These are phyloP conservation scores for Menura novaehollandiae DNA, from an alignment of 2,113 vertebrate genomes.

Conservation along the genomic window DNA sequence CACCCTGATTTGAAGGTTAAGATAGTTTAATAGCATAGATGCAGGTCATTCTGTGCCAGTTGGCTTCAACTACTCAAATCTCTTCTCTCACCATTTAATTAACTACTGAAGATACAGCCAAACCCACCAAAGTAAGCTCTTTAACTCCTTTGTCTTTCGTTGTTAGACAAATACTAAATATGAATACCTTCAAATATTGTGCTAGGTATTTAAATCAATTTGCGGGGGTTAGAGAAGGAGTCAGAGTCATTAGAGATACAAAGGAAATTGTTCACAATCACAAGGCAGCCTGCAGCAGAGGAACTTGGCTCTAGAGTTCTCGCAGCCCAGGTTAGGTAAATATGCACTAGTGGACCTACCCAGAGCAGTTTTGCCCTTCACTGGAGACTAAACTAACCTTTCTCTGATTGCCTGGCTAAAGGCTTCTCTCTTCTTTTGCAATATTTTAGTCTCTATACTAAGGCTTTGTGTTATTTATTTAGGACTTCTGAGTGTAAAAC, in stretches of 20 bases:
- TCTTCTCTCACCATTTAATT: conserved; percentile 18
- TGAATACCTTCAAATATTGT: neutral
- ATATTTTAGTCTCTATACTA: neutral
- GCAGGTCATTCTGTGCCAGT: neutral
- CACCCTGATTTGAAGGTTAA: conserved; percentile 18
- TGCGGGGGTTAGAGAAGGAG: neutral
- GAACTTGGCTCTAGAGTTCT: neutral
- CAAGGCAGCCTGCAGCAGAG: neutral
- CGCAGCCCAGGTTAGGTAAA: neutral
- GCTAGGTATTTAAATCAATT: neutral
- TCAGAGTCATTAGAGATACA: neutral
- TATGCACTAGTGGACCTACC: no score
- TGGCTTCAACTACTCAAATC: neutral
- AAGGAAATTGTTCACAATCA: neutral
- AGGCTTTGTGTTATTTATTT: neutral
- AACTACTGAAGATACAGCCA: neutral
- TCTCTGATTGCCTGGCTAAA: neutral
- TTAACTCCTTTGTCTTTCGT: neutral
- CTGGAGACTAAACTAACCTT: neutral
- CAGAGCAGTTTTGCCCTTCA: neutral
- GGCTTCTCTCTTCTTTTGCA: neutral
- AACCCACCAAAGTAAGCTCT: neutral
- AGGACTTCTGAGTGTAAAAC: neutral
- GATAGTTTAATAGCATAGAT: conserved; percentile 3
- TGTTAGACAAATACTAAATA: neutral